These are phyloP conservation scores for Chromis chromis DNA, from an alignment of 2,797 vertebrate genomes.

Conservation along the genomic window DNA sequence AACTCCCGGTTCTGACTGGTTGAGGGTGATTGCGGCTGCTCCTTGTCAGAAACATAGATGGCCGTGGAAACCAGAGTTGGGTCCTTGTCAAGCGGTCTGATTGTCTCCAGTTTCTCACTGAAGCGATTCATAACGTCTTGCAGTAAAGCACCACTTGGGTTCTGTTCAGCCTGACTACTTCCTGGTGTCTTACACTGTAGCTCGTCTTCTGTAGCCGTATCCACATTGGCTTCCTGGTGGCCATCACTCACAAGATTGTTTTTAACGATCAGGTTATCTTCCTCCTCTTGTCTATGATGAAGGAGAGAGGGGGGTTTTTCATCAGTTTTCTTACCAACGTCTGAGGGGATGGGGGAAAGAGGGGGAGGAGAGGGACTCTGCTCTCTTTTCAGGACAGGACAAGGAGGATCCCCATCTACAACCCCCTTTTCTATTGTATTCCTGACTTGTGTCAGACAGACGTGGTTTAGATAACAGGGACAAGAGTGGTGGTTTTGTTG, in stretches of 20 bases:
- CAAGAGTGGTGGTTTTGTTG: constrained; percentile 80
- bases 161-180: constrained; percentile 72
- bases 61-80: constrained; percentile 76
- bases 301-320: constrained; percentile 89
- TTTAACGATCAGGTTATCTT: constrained; percentile 46
- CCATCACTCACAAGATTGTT: constrained; percentile 33
- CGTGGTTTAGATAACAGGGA: constrained; percentile 73
- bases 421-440: constrained; percentile 40
- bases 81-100: constrained; percentile 86
- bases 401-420: constrained; percentile 68
- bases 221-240: constrained; percentile 37
- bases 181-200: constrained; percentile 52
- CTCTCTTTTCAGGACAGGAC: constrained; percentile 78
- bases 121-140: constrained; percentile 92
- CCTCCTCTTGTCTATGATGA: constrained; percentile 84
- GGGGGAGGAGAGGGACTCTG: constrained; percentile 91
- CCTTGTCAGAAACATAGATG: constrained; percentile 79
- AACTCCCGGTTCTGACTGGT: constrained; percentile 82
- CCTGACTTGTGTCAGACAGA: constrained; percentile 66
- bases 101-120: constrained; percentile 92
- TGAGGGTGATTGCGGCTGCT: constrained; percentile 77
- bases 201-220: constrained; percentile 64
- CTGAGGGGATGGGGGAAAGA: constrained; percentile 89
- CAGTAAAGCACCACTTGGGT: constrained; percentile 83
- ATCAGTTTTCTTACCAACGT: constrained; percentile 82